Percentiles rank a stretch among this genome's conserved stretches.
Evolutionary conservation across 92 coral and sea anemone species (phyloP).

Genomic region (Galaxea fascicularis): DNA sequence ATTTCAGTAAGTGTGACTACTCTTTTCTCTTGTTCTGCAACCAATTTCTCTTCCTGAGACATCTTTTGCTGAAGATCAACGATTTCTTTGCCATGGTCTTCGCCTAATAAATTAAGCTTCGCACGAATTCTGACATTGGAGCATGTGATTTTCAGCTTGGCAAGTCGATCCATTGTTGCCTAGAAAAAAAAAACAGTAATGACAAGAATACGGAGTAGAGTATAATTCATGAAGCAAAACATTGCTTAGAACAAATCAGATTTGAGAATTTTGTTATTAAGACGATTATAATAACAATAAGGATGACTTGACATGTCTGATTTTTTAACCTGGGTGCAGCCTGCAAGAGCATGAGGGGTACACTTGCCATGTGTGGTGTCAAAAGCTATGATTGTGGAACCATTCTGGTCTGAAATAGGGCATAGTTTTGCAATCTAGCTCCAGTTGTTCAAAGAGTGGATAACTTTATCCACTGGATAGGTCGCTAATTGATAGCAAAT

Average conservation of each 20-base stretch:
- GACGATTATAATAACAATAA: too few species aligned
- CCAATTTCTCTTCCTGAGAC: conserved; percentile 11
- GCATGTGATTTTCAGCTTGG: conserved; percentile 63
- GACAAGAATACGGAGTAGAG: too few species aligned
- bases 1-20: neutral
- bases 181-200: neutral
- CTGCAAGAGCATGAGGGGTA: too few species aligned
- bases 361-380: neutral
- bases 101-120: conserved; percentile 55
- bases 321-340: too few species aligned
- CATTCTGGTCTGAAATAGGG: neutral
- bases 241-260: neutral
- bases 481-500: neutral
- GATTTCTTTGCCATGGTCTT: conserved; percentile 48
- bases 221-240: neutral
- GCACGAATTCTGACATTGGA: conserved; percentile 31
- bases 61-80: conserved; percentile 18
- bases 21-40: neutral
- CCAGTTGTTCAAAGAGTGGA: neutral
- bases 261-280: too few species aligned
- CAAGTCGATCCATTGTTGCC: conserved; percentile 51
- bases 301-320: too few species aligned
- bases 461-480: neutral
- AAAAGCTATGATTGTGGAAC: neutral
- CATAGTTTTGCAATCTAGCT: neutral